Evolutionary conservation across 1,140 invertebrate species (phyloP).

Genomic region (Diorhabda sublineata): DNA sequence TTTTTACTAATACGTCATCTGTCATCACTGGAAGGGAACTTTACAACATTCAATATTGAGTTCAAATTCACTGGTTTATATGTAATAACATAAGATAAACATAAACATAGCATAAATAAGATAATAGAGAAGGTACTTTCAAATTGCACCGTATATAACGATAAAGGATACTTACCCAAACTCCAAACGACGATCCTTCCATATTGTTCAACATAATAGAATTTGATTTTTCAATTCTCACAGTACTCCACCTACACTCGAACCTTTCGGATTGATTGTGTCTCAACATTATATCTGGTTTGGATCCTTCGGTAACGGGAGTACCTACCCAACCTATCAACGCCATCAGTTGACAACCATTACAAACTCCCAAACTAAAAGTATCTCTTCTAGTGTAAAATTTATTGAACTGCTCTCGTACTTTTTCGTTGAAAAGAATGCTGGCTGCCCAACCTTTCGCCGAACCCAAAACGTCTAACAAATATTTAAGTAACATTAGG

Average conservation of each 20-base stretch:
- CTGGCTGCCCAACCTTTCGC: slow-evolving; percentile 97
- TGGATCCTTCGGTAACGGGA: slow-evolving; percentile 35
- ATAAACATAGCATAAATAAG: too few species aligned
- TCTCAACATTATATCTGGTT: slow-evolving; percentile 69
- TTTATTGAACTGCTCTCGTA: slow-evolving; percentile 64
- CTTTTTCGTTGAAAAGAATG: slow-evolving; percentile 67
- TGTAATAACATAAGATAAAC: too few species aligned
- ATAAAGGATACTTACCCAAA: slow-evolving; percentile 65
- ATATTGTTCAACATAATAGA: slow-evolving; percentile 86
- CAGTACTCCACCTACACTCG: slow-evolving; percentile 87
- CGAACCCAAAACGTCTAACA: slow-evolving; percentile 86
- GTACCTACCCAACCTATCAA: slow-evolving; percentile 70
- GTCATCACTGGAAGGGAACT: too few species aligned
- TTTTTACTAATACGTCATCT: too few species aligned
- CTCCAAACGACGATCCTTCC: slow-evolving; percentile 77
- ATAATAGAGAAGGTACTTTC: too few species aligned
- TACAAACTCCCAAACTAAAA: slow-evolving; percentile 95
- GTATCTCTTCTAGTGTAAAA: slow-evolving; percentile 74
- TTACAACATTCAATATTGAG: too few species aligned
- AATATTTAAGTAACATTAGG: slow-evolving; percentile 10
- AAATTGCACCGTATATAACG: background rate
- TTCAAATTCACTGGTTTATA: too few species aligned
- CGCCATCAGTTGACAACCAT: slow-evolving; percentile 95
- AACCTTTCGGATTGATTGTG: slow-evolving; percentile 85
- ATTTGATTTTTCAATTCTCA: slow-evolving; percentile 61